Percentiles rank a stretch among this genome's conserved stretches.
Conservation (phyloP, 2,888 invertebrate species). For the Gymnosoma rotundatum region DNA sequence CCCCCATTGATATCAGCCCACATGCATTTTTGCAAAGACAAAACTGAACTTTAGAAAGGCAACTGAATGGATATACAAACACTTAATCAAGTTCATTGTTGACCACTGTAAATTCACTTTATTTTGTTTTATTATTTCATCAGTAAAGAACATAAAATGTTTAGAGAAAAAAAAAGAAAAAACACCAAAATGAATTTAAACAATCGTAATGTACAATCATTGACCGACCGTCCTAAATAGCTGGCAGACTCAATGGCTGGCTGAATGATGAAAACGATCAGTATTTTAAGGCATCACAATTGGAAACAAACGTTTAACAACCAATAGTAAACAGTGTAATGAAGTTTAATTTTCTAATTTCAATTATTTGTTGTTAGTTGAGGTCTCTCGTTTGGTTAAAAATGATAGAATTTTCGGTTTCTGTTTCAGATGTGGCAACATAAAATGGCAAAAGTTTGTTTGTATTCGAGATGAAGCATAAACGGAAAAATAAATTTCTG, state of each 20-base stretch:
- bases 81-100: constrained; percentile 16
- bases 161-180: neutral
- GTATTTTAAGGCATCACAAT: neutral
- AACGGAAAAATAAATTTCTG: constrained; percentile 43
- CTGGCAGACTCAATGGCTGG: constrained; percentile 18
- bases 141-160: neutral
- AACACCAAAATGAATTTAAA: constrained; percentile 23
- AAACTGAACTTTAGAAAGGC: neutral
- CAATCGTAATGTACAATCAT: constrained; percentile 37
- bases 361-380: constrained; percentile 30
- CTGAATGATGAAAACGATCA: constrained; percentile 40
- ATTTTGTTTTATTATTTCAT: constrained; percentile 4
- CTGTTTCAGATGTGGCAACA: constrained; percentile 31
- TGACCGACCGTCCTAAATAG: constrained; percentile 39
- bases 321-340: constrained; percentile 30
- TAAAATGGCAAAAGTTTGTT: constrained; percentile 28
- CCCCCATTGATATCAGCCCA: neutral
- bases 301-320: neutral
- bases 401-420: constrained; percentile 37
- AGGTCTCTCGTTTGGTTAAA: too few relatives aligned
- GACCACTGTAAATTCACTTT: constrained; percentile 1
- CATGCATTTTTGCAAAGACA: neutral
- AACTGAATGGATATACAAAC: neutral
- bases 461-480: constrained; percentile 1
- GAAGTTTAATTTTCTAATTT: constrained; percentile 35